Base-by-base conservation (phyloP, 2,888 invertebrate species). In the Atethmia centrago region DNA sequence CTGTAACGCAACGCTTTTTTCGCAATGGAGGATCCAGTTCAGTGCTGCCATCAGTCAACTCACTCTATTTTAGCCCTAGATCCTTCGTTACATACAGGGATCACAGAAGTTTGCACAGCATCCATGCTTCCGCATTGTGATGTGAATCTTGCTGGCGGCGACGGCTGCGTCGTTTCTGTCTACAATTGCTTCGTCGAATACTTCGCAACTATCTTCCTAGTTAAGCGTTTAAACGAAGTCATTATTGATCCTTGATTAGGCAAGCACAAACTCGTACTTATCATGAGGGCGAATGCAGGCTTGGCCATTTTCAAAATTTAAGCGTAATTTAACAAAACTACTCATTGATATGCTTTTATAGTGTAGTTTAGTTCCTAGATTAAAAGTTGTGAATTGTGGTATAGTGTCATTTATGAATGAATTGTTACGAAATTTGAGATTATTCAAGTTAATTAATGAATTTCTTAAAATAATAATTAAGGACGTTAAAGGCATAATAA, bases 131-230 rank as follows among this genome's bases (percentile, higher is more conserved):
- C 59, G 72, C 31, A 25, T 72, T 70, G 58, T 28, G 40, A 40
- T 31, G 19, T 40, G 74, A 73, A 28, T 55, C n/a, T 47, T 47
- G 58, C 51, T 19, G 10, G 68, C 12, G 47, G 28, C 67, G 16
- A 28, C 19, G 19, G 49, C n/a, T n/a, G n/a, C n/a, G n/a, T n/a
- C 19, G 9, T 25, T 75, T 75, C 21, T 25, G 49, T 45, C 9
- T 40, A 19, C 53, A 64, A 47, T n/a, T 28, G 42, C n/a, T 77
- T 77, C 68, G 28, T 67, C 19, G 28, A 74, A 45, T 56, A 42
- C 19, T 31, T 21, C 16, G 2, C 40, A 56, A 71, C n/a, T 40
- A 42, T 75, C 16, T 64, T 55, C 25, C 14, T 49, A 19, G 14
- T 14, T 5, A 12, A 28, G 14, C 21, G 0, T 45, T 45, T 9